A percentile compares a stretch with the other conserved stretches of the same genome.
Conservation (phyloP, 2,113 vertebrate species). For the Mormyrus lacerda region DNA sequence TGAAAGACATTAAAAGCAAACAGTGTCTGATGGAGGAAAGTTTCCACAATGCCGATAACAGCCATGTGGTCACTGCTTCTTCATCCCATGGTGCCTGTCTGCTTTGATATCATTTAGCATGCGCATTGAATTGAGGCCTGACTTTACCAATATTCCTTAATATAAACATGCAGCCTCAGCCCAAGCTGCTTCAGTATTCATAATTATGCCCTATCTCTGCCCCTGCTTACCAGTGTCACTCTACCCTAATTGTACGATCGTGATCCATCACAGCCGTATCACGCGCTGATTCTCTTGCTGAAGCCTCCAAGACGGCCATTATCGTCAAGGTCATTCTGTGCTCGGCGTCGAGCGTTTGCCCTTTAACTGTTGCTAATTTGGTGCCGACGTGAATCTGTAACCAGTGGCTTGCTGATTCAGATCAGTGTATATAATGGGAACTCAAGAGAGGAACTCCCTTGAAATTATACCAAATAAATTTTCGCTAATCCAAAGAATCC, state of each 20-base stretch:
- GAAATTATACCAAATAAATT: background rate
- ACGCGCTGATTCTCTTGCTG: background rate
- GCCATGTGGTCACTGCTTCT: background rate
- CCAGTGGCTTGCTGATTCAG: background rate
- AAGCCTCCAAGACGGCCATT: background rate
- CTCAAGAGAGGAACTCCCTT: background rate
- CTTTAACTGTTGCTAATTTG: background rate
- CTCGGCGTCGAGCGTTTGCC: background rate
- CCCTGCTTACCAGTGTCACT: background rate
- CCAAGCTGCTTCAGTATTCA: background rate
- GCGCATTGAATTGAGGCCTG: background rate
- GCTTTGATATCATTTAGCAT: constrained; percentile 4
- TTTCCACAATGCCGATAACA: background rate
- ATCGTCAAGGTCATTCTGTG: background rate
- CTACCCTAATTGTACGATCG: background rate
- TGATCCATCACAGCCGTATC: background rate
- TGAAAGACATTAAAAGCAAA: background rate
- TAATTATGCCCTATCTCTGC: background rate
- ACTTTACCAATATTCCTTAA: background rate
- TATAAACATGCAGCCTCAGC: background rate
- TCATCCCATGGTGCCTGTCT: background rate
- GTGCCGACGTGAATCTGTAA: background rate
- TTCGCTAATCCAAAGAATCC: background rate
- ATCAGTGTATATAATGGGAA: background rate
- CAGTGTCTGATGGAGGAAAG: background rate